These are phyloP conservation scores for Phrynocephalus guinanensis DNA, from an alignment of 2,797 vertebrate genomes.

Conservation along the genomic window DNA sequence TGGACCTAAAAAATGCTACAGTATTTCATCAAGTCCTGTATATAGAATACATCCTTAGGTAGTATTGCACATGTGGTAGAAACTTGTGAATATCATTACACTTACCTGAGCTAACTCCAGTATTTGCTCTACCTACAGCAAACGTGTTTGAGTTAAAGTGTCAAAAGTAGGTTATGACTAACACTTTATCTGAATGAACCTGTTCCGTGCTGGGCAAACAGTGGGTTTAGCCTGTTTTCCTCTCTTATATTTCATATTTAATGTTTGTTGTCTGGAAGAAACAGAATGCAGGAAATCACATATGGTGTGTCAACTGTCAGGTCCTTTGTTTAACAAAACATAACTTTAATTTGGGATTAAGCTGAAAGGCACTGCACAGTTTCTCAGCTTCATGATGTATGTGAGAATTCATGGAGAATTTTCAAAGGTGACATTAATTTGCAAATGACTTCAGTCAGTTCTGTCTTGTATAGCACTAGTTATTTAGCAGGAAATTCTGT, in stretches of 20 bases:
- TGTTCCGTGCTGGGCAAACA: background rate
- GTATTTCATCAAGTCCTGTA: background rate
- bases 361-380: background rate
- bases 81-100: fast-evolving
- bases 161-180: too few species aligned
- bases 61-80: background rate
- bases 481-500: background rate
- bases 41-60: background rate
- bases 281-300: background rate
- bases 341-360: background rate
- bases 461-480: fast-evolving
- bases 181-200: background rate
- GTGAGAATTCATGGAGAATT: background rate
- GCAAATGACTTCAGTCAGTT: background rate
- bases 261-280: background rate
- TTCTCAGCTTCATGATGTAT: constrained; percentile 15
- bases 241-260: constrained; percentile 21
- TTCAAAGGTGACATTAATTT: constrained; percentile 3
- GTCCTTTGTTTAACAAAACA: background rate
- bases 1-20: background rate
- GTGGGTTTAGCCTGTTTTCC: background rate
- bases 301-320: background rate
- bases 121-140: background rate
- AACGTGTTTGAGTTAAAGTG: background rate
- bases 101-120: background rate